Conservation (phyloP, 2,797 vertebrate genomes). For the Moxostoma hubbsi region DNA sequence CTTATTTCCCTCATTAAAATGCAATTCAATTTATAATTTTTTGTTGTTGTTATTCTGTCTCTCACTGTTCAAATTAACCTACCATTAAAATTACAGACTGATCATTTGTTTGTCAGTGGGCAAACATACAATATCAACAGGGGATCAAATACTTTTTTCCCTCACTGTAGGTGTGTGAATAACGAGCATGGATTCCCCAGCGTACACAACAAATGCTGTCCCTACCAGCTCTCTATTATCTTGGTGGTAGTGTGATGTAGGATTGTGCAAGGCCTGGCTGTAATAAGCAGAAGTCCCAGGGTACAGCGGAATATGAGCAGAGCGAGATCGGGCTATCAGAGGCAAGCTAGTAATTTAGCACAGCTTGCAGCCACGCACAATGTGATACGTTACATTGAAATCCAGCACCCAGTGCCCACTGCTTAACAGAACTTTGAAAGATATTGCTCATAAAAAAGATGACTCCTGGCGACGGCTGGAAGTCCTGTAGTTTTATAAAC, state of each 20-base stretch:
- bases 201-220: constrained; percentile 36
- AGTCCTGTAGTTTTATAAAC: constrained; percentile 93
- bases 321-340: constrained; percentile 25
- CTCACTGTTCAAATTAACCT: too few relatives aligned
- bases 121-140: too few relatives aligned
- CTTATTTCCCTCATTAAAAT: too few relatives aligned
- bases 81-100: too few relatives aligned
- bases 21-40: too few relatives aligned
- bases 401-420: constrained; percentile 77
- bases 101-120: too few relatives aligned
- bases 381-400: constrained; percentile 78
- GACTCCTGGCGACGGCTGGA: constrained; percentile 87
- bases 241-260: constrained; percentile 28
- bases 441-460: constrained; percentile 93
- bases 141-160: too few relatives aligned
- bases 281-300: constrained; percentile 62
- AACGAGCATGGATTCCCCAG: constrained; percentile 7
- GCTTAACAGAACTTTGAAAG: constrained; percentile 89
- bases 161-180: background rate
- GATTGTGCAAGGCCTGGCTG: background rate
- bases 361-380: constrained; percentile 37
- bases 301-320: constrained; percentile 54
- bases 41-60: too few relatives aligned
- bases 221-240: constrained; percentile 43
- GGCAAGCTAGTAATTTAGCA: constrained; percentile 3